phyloP scores from a whole-genome alignment of 2,113 vertebrate species.

The Bettongia penicillata region DNA sequence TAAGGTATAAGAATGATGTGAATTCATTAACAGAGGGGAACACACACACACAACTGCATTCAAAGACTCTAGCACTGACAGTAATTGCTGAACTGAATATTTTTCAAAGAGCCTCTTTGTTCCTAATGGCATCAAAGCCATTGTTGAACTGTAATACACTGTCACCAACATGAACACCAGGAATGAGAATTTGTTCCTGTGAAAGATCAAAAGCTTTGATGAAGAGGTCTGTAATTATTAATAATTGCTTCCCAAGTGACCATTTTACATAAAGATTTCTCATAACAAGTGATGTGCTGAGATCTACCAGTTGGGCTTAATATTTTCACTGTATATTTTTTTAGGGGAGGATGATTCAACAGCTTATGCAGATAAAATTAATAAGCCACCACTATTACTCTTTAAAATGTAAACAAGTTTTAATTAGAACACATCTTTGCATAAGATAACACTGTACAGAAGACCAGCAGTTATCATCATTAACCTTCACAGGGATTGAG shows the following conservation, averaged over 20 bases:
- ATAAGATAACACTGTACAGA: neutral
- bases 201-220: constrained; percentile 78
- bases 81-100: constrained; percentile 81
- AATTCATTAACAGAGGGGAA: constrained; percentile 74
- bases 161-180: constrained; percentile 73
- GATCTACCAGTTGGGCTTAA: constrained; percentile 68
- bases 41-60: constrained; percentile 74
- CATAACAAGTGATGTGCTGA: constrained; percentile 68
- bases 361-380: constrained; percentile 61
- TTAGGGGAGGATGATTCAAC: constrained; percentile 68
- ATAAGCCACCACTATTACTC: constrained; percentile 72
- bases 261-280: constrained; percentile 76
- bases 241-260: constrained; percentile 84
- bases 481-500: neutral
- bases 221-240: constrained; percentile 83
- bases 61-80: constrained; percentile 75
- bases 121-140: constrained; percentile 77
- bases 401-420: constrained; percentile 35
- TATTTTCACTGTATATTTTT: constrained; percentile 75
- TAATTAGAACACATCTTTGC: constrained; percentile 28
- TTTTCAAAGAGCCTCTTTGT: constrained; percentile 81
- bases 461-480: neutral
- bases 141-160: constrained; percentile 71
- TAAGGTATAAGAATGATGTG: constrained; percentile 56
- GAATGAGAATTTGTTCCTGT: constrained; percentile 62